Conservation (phyloP, 2,888 invertebrate genomes). For the Ischnus inquisitorius region DNA sequence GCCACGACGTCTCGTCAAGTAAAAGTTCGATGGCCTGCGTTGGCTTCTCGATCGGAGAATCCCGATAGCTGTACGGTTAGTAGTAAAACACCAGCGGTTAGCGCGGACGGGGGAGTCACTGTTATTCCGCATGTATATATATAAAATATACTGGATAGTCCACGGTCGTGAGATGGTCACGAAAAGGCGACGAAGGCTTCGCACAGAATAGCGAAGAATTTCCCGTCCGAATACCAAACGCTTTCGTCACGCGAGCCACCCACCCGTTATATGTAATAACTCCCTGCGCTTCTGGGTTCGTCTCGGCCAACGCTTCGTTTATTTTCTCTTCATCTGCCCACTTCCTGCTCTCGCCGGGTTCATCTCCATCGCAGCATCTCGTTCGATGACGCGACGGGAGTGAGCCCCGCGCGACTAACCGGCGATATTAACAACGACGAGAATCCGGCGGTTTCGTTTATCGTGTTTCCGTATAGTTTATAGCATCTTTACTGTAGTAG, state of each 20-base stretch:
- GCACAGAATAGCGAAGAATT: not conserved
- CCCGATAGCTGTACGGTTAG: slow-evolving; percentile 28
- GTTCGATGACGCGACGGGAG: not conserved
- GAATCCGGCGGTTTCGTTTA: not conserved
- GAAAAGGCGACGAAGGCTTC: slow-evolving; percentile 6
- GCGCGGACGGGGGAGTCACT: not conserved
- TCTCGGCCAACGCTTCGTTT: slow-evolving; percentile 36
- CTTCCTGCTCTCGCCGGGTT: slow-evolving; percentile 26
- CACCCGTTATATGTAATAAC: slow-evolving; percentile 3
- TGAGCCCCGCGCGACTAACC: not conserved
- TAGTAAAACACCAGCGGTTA: slow-evolving; percentile 9
- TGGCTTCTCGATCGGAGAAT: slow-evolving; percentile 47
- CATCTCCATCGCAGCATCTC: slow-evolving; percentile 7
- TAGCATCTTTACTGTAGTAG: not conserved
- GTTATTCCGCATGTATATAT: no score
- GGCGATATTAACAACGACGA: slow-evolving; percentile 1
- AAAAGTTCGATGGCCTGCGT: slow-evolving; percentile 65
- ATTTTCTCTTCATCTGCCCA: slow-evolving; percentile 16
- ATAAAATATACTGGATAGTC: not conserved
- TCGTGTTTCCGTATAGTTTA: not conserved
- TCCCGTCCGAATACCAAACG: slow-evolving; percentile 7
- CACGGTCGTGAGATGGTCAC: not conserved
- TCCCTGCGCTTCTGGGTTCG: not conserved
- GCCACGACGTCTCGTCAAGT: slow-evolving; percentile 35
- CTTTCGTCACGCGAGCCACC: slow-evolving; percentile 2